Evolutionary conservation across 2,113 vertebrate genomes (phyloP), one percentile per base, ranked within the genome.

Genomic region (Halichoerus grypus): DNA sequence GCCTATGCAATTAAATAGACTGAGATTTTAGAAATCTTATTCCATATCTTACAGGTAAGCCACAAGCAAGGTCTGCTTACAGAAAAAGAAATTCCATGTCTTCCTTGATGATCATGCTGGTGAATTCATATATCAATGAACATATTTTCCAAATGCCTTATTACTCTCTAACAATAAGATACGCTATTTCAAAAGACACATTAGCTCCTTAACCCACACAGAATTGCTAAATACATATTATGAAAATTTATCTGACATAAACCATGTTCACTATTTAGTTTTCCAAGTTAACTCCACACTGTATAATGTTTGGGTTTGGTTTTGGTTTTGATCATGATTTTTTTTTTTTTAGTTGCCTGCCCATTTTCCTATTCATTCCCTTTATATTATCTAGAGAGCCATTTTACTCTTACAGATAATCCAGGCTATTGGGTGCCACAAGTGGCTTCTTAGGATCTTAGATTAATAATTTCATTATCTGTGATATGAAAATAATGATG

Each of bases 131-230:
- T 55, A 63, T 91, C 80, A 42, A 6, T 49, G 71, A 46, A 10
- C n/a, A 65, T 49, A 76, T 76, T 88, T 39, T 92, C 59, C 33
- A 65, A 69, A 79, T 59, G 71, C 57, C 26, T 85, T n/a, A 46
- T 87, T 80, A 72, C 31, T 92, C 33, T 83, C 59, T 69, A 91
- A 39, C 63, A 95, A 81, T 95, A 86, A 96, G 83, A 67, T 24
- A 16, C 55, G 21, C 59, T 95, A 31, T 87, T 96, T 83, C 36
- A 79, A 67, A 82, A 65, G 36, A 76, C 26, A 81, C 19, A 5
- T 46, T 85, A 76, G 21, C 74, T 92, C 26, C 72, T 92, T 36
- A 79, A 33, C 33, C 67, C 33, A 65, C 8, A 94, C 8, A 94
- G 33, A 7, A 51, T 65, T 80, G 53, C 65, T 85, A 80, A 77